Conservation (phyloP, 2,113 vertebrate genomes). For the Otus sunia region DNA sequence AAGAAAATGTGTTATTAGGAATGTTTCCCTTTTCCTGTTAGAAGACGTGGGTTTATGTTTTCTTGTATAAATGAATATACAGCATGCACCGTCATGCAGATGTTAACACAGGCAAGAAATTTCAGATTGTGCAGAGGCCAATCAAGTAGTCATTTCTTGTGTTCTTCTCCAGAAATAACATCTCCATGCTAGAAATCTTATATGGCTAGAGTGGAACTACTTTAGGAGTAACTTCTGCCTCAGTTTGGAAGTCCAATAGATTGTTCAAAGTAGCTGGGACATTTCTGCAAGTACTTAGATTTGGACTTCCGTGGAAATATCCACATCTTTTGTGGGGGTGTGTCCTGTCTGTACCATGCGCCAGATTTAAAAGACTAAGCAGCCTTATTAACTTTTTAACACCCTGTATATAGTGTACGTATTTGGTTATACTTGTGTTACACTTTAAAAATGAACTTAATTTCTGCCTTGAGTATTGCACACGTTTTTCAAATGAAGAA, state of each 20-base stretch:
- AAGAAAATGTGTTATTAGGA: neutral
- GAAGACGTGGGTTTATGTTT: neutral
- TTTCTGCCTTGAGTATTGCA: slow-evolving; percentile 34
- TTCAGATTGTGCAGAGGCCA: neutral
- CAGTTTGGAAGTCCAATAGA: neutral
- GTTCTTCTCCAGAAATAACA: neutral
- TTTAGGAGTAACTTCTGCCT: neutral
- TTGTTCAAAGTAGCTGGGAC: neutral
- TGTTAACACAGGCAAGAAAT: neutral
- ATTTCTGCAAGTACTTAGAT: neutral
- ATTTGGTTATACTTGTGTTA: neutral
- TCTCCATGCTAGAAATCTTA: neutral
- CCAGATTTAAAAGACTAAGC: neutral
- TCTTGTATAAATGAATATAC: neutral
- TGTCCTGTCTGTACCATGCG: neutral
- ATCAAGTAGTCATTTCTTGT: neutral
- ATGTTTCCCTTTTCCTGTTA: neutral
- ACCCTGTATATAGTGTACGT: slow-evolving; percentile 56
- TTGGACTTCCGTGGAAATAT: neutral
- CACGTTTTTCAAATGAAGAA: slow-evolving; percentile 20
- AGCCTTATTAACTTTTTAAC: neutral
- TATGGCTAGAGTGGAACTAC: neutral
- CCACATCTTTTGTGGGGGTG: neutral
- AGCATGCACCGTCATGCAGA: neutral
- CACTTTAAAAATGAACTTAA: neutral